Percentiles rank a stretch among this genome's conserved stretches.
These are phyloP conservation scores for Ctenicera cuprea DNA, from an alignment of 2,888 invertebrate genomes.

Conservation along the genomic window DNA sequence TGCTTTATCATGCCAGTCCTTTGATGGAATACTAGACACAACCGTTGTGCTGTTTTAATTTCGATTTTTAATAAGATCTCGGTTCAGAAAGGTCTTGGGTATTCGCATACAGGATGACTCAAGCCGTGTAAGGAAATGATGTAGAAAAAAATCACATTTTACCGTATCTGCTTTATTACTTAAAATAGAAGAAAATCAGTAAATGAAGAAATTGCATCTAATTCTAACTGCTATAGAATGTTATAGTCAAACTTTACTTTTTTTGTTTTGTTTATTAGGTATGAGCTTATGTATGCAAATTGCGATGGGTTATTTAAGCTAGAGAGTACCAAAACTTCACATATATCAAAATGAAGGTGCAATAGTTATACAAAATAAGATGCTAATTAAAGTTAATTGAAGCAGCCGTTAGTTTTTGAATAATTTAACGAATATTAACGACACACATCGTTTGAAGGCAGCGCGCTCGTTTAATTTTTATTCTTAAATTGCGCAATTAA, in stretches of 20 bases:
- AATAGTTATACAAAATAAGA: slow-evolving; percentile 32
- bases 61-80: not conserved
- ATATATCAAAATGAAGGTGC: slow-evolving; percentile 17
- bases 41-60: slow-evolving; percentile 28
- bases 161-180: no score
- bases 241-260: no score
- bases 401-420: slow-evolving; percentile 49
- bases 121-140: no score
- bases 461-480: slow-evolving; percentile 39
- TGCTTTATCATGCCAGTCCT: slow-evolving; percentile 61
- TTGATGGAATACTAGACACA: slow-evolving; percentile 15
- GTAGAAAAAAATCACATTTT: no score
- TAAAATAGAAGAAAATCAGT: not conserved
- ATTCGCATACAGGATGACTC: no score
- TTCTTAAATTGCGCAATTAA: slow-evolving; percentile 51
- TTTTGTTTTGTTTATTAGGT: no score
- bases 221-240: no score
- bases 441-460: slow-evolving; percentile 45
- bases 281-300: no score
- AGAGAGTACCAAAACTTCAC: not conserved
- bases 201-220: not conserved
- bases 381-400: slow-evolving; percentile 49
- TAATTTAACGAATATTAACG: slow-evolving; percentile 48
- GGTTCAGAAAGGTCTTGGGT: not conserved
- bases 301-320: not conserved